Base-by-base conservation (phyloP, 2,888 invertebrate genomes). In the Pantelozetes paolii region DNA sequence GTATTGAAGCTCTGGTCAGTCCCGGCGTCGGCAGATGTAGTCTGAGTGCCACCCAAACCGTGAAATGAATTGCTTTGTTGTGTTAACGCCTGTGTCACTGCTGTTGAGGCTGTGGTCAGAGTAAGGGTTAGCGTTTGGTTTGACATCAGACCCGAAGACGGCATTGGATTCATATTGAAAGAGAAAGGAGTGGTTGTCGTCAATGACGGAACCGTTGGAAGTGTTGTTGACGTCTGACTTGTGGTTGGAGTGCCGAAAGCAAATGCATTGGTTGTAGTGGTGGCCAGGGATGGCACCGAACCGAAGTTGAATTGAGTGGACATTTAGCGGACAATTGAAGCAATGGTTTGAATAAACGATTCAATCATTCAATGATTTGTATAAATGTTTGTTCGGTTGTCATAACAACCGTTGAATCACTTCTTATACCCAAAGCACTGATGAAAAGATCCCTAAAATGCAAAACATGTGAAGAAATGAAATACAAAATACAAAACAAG, bases 61-160 rank as follows among this genome's bases (percentile, higher is more conserved):
- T 62, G 59, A 62, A 62, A 62, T 26, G 30, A 23, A 30, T n/a
- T 62, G 2, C 15, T 62, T 13, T 62, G 59, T 62, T 62, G 59
- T 32, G 59, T 62, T 26, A 30, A 26, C 1, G 32, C n/a, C n/a
- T 28, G 59, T 30, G 59, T 62, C 5, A 30, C 30, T 2, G 59
- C 59, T 30, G 59, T 62, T n/a, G 59, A 18, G 5, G 59, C 32
- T 18, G 30, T 62, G 32, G 59, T 62, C 32, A 62, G 59, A 26
- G 59, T 62, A n/a, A n/a, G n/a, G n/a, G n/a, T n/a, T 30, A 62
- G 30, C 2, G 59, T 62, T 62, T 23, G 30, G n/a, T n/a, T 62
- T 30, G 59, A 30, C 23, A 54, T 13, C 23, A 26, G 23, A 20
- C 11, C 20, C 11, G 54, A 20, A 2, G 54, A 5, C 23, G 9